Percentiles rank a stretch among this genome's conserved stretches.
Conservation (phyloP, 2,888 invertebrate genomes). For the Agriopis marginaria region DNA sequence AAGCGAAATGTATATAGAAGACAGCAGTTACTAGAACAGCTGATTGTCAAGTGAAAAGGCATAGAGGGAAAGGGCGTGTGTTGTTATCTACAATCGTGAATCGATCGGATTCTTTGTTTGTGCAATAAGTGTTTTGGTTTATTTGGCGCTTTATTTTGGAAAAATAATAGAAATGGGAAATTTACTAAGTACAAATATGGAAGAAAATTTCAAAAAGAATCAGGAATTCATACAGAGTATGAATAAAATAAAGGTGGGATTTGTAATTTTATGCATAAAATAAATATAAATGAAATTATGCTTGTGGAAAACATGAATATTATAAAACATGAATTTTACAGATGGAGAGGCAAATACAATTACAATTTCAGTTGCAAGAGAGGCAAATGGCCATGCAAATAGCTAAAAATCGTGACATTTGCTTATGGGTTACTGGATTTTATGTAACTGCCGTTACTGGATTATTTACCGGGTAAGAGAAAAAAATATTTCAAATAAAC, state of each 20-base stretch:
- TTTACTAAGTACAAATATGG: constrained; percentile 86
- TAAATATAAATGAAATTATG: background rate
- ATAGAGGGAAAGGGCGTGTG: constrained; percentile 11
- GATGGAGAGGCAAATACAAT: constrained; percentile 93
- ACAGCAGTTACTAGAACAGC: constrained; percentile 2
- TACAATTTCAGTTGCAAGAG: constrained; percentile 93
- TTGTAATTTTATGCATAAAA: background rate
- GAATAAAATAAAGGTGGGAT: constrained; percentile 87
- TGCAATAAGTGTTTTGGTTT: constrained; percentile 7
- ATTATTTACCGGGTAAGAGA: constrained; percentile 79
- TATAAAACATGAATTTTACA: constrained; percentile 50
- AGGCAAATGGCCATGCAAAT: constrained; percentile 90
- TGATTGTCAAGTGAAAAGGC: constrained; percentile 3
- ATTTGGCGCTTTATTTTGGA: constrained; percentile 16
- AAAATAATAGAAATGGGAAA: constrained; percentile 84
- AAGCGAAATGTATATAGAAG: too few relatives aligned
- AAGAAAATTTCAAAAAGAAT: constrained; percentile 89
- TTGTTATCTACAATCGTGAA: constrained; percentile 9
- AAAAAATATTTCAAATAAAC: too few relatives aligned
- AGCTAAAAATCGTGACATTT: constrained; percentile 90
- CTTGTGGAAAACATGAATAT: background rate
- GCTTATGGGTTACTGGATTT: constrained; percentile 90
- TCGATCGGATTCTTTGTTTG: constrained; percentile 21
- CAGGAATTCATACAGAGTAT: constrained; percentile 89
- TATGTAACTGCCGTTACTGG: constrained; percentile 86